Base-by-base conservation (phyloP, 2,888 invertebrate species). In the Drosophila demipolita region DNA sequence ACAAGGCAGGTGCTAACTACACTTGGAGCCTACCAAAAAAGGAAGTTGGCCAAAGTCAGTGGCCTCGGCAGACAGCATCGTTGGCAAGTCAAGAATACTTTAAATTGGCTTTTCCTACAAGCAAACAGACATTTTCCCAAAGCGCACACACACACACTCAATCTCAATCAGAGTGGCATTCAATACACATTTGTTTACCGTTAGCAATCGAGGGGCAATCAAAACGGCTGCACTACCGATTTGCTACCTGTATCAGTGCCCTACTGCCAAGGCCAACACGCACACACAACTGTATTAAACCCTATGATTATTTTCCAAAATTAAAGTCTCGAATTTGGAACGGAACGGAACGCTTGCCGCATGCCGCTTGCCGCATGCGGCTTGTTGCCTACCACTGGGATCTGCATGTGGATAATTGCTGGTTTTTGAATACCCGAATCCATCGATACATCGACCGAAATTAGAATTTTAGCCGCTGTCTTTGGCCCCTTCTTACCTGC, bases 261-360 rank as follows among this genome's bases (percentile, higher is more conserved):
- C 86, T 77, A 87, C 75, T 77, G 75, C 68, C 79, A 84, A 89
- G 80, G 85, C 87, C 89, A 77, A 64, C 88, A 76, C 73, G 73
- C 77, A 57, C 68, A 45, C 73, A 52, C 17, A 36, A 35, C 53
- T 49, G 49, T n/a, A 26, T 32, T 26, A 29, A 72, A 81, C 60
- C 87, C 89, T 83, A 89, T 84, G 68, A 89, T 84, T 84, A 84
- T 87, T 78, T 73, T 71, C 54, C 58, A 63, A 86, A 75, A 80
- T 78, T 80, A 48, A 73, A 72, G 84, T 89, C 73, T 66, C 66
- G 65, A 62, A 74, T 57, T 75, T 63, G 61, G 66, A 73, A 64
- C 78, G 52, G 53, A 45, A 26, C 38, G n/a, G n/a, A n/a, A n/a
- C n/a, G 20, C 3, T 20, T 45, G 49, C 49, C 42, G 66, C 54